These are phyloP conservation scores for Megalopta genalis DNA, from an alignment of 1,140 invertebrate species.

Conservation along the genomic window DNA sequence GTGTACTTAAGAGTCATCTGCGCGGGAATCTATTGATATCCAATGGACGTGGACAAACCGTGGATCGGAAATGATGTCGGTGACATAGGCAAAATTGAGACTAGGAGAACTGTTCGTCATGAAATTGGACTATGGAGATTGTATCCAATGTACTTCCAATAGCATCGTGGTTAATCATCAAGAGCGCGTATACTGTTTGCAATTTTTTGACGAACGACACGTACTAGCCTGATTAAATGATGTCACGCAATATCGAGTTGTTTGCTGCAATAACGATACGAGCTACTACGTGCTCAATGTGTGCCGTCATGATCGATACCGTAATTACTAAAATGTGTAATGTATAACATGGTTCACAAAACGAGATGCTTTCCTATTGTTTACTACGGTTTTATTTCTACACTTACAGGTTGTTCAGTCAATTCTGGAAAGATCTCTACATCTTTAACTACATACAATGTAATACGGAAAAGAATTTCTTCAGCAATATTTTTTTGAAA, in stretches of 20 bases:
- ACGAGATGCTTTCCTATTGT: no score
- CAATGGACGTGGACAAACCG: slow-evolving; percentile 29
- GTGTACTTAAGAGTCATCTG: not conserved
- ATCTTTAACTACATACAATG: no score
- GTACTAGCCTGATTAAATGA: not conserved
- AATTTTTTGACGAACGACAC: slow-evolving; percentile 3
- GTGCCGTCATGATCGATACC: not conserved
- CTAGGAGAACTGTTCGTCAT: slow-evolving; percentile 31
- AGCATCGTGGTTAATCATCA: slow-evolving; percentile 19
- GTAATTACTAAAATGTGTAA: not conserved
- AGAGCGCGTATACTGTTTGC: not conserved
- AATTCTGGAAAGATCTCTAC: no score
- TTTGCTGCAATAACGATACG: not conserved
- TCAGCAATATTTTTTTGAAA: no score
- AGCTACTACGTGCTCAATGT: not conserved
- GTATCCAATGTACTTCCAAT: slow-evolving; percentile 14
- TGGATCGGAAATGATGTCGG: slow-evolving; percentile 17
- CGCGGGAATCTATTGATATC: not conserved
- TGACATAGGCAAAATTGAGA: slow-evolving; percentile 36
- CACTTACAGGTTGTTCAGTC: no score
- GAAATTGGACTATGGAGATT: slow-evolving; percentile 34
- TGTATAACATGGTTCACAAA: no score
- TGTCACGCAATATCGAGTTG: not conserved
- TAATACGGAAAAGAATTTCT: no score
- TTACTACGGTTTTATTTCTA: no score